These are phyloP conservation scores for Siderastrea siderea DNA, from an alignment of 92 coral and sea anemone genomes.

Conservation along the genomic window DNA sequence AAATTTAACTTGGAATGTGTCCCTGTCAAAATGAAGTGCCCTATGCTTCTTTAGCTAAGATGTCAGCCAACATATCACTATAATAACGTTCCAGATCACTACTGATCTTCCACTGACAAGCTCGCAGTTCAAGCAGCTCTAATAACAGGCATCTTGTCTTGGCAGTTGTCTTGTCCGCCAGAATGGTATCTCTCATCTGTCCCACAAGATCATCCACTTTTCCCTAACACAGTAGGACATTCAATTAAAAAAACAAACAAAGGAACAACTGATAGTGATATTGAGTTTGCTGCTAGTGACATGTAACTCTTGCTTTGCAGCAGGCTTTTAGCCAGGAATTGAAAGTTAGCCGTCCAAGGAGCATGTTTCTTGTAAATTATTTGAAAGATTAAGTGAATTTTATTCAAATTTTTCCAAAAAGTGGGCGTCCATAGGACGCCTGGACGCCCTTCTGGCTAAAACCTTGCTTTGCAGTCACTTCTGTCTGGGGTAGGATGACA, in stretches of 20 bases:
- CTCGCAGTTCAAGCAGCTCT: slow-evolving; percentile 81
- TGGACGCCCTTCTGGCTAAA: too few relatives aligned
- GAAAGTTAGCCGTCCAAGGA: too few relatives aligned
- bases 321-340: too few relatives aligned
- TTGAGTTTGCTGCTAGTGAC: too few relatives aligned
- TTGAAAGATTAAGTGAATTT: too few relatives aligned
- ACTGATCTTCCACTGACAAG: slow-evolving; percentile 61
- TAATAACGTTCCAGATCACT: slow-evolving; percentile 70
- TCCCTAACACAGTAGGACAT: slow-evolving; percentile 38
- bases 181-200: slow-evolving; percentile 74
- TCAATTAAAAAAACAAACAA: not conserved
- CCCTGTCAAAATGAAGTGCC: not conserved
- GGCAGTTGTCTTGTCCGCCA: slow-evolving; percentile 65
- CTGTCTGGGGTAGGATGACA: too few relatives aligned
- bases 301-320: too few relatives aligned
- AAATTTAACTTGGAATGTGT: not conserved
- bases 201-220: slow-evolving; percentile 80
- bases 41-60: slow-evolving; percentile 37
- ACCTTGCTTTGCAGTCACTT: too few relatives aligned
- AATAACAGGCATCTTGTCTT: slow-evolving; percentile 85
- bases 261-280: too few relatives aligned
- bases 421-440: too few relatives aligned
- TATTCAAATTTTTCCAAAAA: too few relatives aligned
- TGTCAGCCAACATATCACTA: slow-evolving; percentile 77
- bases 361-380: too few relatives aligned